These are phyloP conservation scores for Eonycteris spelaea DNA, from an alignment of 2,113 vertebrate species.

Conservation along the genomic window DNA sequence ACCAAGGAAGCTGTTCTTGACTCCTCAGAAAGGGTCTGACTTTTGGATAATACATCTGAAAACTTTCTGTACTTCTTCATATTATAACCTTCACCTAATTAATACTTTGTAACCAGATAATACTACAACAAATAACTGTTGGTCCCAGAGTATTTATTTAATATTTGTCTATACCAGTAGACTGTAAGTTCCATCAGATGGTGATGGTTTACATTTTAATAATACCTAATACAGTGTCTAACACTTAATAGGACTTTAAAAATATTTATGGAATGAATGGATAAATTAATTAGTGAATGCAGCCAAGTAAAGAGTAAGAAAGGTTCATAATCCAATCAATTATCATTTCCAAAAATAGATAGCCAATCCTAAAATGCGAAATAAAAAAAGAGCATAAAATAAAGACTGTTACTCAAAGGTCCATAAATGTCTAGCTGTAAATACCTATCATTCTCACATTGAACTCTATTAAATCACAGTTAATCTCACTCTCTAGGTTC, in stretches of 20 bases:
- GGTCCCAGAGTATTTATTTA: background rate
- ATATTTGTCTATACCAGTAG: background rate
- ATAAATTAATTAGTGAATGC: background rate
- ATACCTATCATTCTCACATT: background rate
- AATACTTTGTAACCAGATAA: background rate
- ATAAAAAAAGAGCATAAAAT: background rate
- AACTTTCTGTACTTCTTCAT: background rate
- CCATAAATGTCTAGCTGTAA: background rate
- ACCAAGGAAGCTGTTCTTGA: background rate
- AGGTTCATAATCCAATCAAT: background rate
- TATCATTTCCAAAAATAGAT: slow-evolving; percentile 1
- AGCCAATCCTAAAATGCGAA: background rate
- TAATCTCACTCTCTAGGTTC: slow-evolving; percentile 49
- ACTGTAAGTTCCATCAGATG: background rate
- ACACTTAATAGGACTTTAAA: background rate
- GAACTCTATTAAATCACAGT: slow-evolving; percentile 48
- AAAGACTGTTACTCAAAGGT: slow-evolving; percentile 9
- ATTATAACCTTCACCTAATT: background rate
- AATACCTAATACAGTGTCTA: background rate
- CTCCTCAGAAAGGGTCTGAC: background rate
- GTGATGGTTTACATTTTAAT: background rate
- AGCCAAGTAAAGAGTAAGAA: background rate
- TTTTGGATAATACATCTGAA: background rate
- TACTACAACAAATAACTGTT: background rate
- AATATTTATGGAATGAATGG: background rate